Percentiles rank a stretch among this genome's conserved stretches.
These are phyloP conservation scores for Pachypanchax playfairii DNA, from an alignment of 2,113 vertebrate species.

Conservation along the genomic window DNA sequence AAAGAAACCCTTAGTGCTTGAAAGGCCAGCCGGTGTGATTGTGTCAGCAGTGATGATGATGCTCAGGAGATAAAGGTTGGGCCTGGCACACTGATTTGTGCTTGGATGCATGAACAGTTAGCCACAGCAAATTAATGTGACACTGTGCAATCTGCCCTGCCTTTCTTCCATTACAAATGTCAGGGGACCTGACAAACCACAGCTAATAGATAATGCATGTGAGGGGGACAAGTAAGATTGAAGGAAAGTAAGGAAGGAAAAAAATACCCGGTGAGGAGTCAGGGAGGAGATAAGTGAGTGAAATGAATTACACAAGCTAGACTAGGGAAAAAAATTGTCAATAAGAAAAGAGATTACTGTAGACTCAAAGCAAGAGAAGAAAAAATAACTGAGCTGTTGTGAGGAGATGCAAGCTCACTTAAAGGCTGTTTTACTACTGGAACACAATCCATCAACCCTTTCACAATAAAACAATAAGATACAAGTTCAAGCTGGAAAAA, in stretches of 20 bases:
- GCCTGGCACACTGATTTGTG: conserved; percentile 60
- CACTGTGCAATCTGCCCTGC: conserved; percentile 54
- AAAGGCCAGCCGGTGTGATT: conserved; percentile 45
- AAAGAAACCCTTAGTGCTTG: conserved; percentile 17
- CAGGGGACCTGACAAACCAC: conserved; percentile 65
- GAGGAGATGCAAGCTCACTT: conserved; percentile 41
- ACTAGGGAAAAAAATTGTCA: conserved; percentile 11
- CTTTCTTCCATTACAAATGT: conserved; percentile 73
- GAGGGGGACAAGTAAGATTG: conserved; percentile 29
- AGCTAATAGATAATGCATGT: conserved; percentile 71
- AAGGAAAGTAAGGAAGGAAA: background rate
- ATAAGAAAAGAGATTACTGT: conserved; percentile 11
- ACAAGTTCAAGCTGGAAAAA: background rate
- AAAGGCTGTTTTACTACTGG: conserved; percentile 41
- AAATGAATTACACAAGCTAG: conserved; percentile 41
- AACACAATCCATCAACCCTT: conserved; percentile 10
- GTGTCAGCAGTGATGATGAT: conserved; percentile 37
- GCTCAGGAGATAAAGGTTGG: conserved; percentile 52
- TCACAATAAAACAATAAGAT: conserved; percentile 1
- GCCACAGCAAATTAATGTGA: conserved; percentile 73
- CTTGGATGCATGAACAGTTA: conserved; percentile 61
- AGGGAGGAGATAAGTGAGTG: conserved; percentile 23
- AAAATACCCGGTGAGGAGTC: background rate
- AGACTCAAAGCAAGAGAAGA: conserved; percentile 1
- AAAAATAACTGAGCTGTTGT: conserved; percentile 50